These are phyloP conservation scores for Platyrinchus mystaceus DNA, from an alignment of 2,797 vertebrate genomes.

Conservation along the genomic window DNA sequence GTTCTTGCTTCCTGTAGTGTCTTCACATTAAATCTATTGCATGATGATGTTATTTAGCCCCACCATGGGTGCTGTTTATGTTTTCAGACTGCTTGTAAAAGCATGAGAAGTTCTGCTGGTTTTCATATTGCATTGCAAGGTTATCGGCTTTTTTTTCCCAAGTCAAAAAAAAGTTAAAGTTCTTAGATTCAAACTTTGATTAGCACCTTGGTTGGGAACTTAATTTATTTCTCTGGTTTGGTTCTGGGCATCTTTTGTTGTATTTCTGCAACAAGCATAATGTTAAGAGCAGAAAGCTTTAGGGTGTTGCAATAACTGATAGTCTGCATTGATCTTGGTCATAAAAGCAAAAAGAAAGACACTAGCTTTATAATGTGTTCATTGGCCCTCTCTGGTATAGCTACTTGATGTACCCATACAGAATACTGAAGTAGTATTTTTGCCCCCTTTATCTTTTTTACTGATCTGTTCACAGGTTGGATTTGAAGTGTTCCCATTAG, in stretches of 20 bases:
- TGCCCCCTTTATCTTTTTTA: background rate
- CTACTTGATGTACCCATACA: background rate
- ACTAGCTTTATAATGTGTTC: background rate
- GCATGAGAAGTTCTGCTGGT: background rate
- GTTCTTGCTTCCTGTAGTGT: background rate
- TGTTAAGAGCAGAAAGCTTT: background rate
- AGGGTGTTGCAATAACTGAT: background rate
- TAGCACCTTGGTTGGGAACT: background rate
- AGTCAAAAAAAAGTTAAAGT: background rate
- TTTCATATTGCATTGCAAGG: background rate
- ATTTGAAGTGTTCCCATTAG: background rate
- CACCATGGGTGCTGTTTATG: rapidly evolving
- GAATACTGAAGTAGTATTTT: background rate
- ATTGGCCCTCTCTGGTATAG: background rate
- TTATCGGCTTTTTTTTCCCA: background rate
- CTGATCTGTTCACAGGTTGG: background rate
- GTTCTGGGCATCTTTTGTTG: background rate
- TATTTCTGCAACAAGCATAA: background rate
- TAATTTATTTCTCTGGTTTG: background rate
- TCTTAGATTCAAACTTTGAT: background rate
- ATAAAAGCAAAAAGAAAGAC: background rate
- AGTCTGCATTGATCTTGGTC: background rate
- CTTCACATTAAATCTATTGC: background rate
- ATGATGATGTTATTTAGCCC: background rate
- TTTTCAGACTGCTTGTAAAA: background rate